These are phyloP conservation scores for Elachura formosa DNA, from an alignment of 2,113 vertebrate genomes.

Conservation along the genomic window DNA sequence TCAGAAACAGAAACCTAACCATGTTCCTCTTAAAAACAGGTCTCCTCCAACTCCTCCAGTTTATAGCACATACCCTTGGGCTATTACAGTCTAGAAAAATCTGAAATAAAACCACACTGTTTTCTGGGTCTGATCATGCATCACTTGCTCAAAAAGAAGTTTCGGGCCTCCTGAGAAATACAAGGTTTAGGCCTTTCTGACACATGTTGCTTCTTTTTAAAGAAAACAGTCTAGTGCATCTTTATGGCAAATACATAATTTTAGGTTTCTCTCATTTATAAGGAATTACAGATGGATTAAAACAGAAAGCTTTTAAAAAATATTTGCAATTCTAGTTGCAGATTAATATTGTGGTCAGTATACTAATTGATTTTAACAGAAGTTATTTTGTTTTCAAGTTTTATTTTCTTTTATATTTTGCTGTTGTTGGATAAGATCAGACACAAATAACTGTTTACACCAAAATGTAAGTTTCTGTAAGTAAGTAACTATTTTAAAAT, in stretches of 20 bases:
- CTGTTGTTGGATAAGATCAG: background rate
- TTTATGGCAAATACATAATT: background rate
- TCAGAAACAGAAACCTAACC: constrained; percentile 33
- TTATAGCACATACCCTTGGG: constrained; percentile 49
- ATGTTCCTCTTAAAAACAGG: constrained; percentile 9
- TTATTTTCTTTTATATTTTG: background rate
- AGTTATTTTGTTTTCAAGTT: background rate
- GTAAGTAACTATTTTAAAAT: constrained; percentile 27
- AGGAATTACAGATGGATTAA: background rate
- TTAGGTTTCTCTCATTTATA: background rate
- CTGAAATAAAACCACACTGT: constrained; percentile 47
- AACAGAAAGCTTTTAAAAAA: constrained; percentile 15
- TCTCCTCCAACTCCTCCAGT: constrained; percentile 27
- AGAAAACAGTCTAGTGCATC: background rate
- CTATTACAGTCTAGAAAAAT: constrained; percentile 56
- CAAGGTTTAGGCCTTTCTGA: background rate
- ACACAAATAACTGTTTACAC: background rate
- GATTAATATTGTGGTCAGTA: background rate
- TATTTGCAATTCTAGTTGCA: background rate
- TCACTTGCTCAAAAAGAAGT: background rate
- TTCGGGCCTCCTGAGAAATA: background rate
- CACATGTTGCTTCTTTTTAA: constrained; percentile 8
- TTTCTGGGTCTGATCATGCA: constrained; percentile 57
- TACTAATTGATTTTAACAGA: background rate
- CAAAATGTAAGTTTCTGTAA: constrained; percentile 23